phyloP scores from a whole-genome alignment of 2,113 vertebrate species.

The Platichthys stellatus region DNA sequence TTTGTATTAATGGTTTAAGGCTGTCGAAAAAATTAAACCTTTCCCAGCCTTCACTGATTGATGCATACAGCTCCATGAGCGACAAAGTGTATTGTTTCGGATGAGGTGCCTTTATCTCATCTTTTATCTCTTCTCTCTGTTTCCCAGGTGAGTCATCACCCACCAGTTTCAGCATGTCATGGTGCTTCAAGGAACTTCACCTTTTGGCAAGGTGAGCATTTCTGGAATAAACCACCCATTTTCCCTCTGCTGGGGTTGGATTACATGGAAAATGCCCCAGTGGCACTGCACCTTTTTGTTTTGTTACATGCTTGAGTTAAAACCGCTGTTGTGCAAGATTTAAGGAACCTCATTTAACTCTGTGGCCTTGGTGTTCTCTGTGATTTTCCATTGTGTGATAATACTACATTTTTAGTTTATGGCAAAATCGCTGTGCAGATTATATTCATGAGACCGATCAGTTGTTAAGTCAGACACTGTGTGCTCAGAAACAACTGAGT shows the following conservation, averaged over 20 bases:
- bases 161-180: slow-evolving; percentile 98
- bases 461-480: not conserved
- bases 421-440: not conserved
- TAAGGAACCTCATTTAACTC: not conserved
- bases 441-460: not conserved
- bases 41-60: not conserved
- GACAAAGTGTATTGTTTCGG: not conserved
- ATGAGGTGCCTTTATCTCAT: not conserved
- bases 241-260: not conserved
- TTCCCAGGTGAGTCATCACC: slow-evolving; percentile 96
- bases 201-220: slow-evolving; percentile 95
- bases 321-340: slow-evolving; percentile 4
- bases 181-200: slow-evolving; percentile 97
- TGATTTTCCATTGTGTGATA: slow-evolving; percentile 5
- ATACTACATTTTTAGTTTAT: not conserved
- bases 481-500: not conserved
- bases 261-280: not conserved
- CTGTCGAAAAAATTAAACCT: not conserved
- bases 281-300: not conserved
- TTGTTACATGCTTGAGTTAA: not conserved
- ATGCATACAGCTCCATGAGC: not conserved
- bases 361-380: not conserved
- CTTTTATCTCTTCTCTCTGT: not conserved
- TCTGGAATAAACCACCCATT: not conserved
- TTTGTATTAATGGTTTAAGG: not conserved